These are phyloP conservation scores for Gallinago solitaria DNA, from an alignment of 2,797 vertebrate genomes.

Conservation along the genomic window DNA sequence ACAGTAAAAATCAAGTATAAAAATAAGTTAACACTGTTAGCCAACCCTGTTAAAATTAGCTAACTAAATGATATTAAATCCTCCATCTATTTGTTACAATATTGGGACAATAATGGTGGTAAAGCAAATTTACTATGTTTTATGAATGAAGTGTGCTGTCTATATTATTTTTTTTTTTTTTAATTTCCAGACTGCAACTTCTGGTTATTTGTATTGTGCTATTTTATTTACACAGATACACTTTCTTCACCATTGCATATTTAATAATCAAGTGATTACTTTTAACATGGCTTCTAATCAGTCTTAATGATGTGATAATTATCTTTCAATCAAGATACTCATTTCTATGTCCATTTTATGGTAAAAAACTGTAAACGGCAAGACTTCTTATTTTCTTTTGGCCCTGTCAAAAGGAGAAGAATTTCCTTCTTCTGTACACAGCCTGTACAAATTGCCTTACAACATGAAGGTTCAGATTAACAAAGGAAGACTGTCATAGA, in stretches of 20 bases:
- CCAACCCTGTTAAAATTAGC: slow-evolving; percentile 71
- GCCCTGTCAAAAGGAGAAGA: background rate
- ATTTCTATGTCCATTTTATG: background rate
- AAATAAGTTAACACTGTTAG: slow-evolving; percentile 59
- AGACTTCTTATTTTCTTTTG: background rate
- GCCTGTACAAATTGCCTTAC: background rate
- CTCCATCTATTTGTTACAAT: slow-evolving; percentile 67
- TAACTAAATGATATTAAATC: slow-evolving; percentile 67
- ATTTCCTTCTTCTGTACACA: background rate
- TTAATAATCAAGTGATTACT: background rate
- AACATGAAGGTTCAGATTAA: background rate
- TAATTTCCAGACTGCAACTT: slow-evolving; percentile 42
- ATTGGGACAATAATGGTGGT: slow-evolving; percentile 41
- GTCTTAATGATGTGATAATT: slow-evolving; percentile 24
- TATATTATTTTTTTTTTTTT: slow-evolving; percentile 27
- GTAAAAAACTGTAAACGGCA: background rate
- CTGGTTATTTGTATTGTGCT: slow-evolving; percentile 41
- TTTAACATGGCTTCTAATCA: slow-evolving; percentile 38
- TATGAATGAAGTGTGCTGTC: slow-evolving; percentile 44
- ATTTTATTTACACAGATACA: slow-evolving; percentile 47
- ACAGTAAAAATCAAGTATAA: slow-evolving; percentile 63
- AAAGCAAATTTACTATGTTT: slow-evolving; percentile 67
- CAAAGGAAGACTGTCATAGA: background rate
- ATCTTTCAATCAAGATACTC: background rate
- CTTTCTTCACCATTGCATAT: slow-evolving; percentile 6